A percentile compares a stretch with the other conserved stretches of the same genome.
phyloP scores from a whole-genome alignment of 2,113 vertebrate genomes.

The Antigone vipio region DNA sequence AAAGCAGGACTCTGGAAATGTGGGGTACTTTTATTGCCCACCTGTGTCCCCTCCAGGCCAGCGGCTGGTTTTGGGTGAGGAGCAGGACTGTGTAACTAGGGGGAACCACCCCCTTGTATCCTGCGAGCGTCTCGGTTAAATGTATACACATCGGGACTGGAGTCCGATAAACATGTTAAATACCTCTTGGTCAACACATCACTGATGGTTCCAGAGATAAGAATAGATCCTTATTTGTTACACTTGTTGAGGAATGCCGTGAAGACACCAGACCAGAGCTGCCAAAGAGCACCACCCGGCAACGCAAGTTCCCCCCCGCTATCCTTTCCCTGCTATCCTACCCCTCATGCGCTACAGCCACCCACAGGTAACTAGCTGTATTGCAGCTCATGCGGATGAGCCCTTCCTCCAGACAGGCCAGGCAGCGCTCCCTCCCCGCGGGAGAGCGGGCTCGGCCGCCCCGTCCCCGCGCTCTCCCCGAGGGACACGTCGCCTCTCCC shows the following conservation, averaged over 20 bases:
- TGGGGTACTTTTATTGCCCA: too few relatives aligned
- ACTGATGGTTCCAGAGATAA: neutral
- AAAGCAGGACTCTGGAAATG: neutral
- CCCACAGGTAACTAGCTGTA: rapidly evolving
- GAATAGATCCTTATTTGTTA: rapidly evolving
- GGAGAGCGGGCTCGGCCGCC: neutral
- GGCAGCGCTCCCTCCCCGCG: too few relatives aligned
- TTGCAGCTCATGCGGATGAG: rapidly evolving
- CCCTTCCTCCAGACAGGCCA: rapidly evolving
- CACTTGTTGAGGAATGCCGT: rapidly evolving
- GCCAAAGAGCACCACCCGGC: too few relatives aligned
- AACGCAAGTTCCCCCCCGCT: neutral
- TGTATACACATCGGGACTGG: rapidly evolving
- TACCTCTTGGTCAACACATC: neutral
- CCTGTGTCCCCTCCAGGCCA: too few relatives aligned
- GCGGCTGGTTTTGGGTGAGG: neutral
- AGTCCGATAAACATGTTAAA: neutral
- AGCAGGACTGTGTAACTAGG: neutral
- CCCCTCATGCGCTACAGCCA: too few relatives aligned
- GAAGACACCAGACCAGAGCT: rapidly evolving
- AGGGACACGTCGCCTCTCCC: neutral
- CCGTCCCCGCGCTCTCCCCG: neutral
- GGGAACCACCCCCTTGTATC: too few relatives aligned
- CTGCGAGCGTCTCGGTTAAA: rapidly evolving
- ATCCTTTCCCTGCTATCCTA: neutral